Base-by-base conservation (phyloP, 2,113 vertebrate species). In the Neotoma lepida region DNA sequence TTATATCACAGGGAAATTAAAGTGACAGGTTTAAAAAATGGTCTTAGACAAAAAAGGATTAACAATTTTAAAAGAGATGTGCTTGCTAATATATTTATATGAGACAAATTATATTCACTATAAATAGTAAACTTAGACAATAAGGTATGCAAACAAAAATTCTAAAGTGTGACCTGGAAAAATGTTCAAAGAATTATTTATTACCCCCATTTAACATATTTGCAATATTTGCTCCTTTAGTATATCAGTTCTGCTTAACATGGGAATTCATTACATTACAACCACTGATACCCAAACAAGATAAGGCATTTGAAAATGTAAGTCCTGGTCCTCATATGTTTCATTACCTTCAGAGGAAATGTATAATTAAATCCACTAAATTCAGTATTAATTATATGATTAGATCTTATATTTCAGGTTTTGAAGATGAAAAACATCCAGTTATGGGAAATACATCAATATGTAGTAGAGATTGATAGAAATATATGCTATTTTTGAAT, bases 221-320 rank as follows among this genome's bases (percentile, higher is more conserved):
- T 39, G 7, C 20, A 24, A 33, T 35, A 3, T 13, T 46, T 35
- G 8, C n/a, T 80, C n/a, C 46, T 35, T 89, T 87, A 46, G 18
- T 49, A 2, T 2, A 46, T 88, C 51, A 78, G 73, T 39, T 78
- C 10, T 80, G 3, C 8, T 74, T 51, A 24, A 0, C 24, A 35
- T 30, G 12, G 15, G 2, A 93, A 9, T 39, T 8, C 8, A 24
- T 61, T 56, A 49, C 10, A 39, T 33, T 56, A 58, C 0, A 39
- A 1, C 1, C 12, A 68, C 6, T 35, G 9, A 81, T n/a, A 0
- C 9, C 54, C 30, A 58, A 9, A 22, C 9, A 66, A 0, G 22
- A 24, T 51, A 26, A 84, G 10, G 26, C 1, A 13, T 10, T 89
- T 46, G 5, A 15, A 2, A 81, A 2, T 18, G 30, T 68, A 28